A percentile compares a stretch with the other conserved stretches of the same genome.
Conservation (phyloP, 1,140 invertebrate species). For the Magallana angulata region DNA sequence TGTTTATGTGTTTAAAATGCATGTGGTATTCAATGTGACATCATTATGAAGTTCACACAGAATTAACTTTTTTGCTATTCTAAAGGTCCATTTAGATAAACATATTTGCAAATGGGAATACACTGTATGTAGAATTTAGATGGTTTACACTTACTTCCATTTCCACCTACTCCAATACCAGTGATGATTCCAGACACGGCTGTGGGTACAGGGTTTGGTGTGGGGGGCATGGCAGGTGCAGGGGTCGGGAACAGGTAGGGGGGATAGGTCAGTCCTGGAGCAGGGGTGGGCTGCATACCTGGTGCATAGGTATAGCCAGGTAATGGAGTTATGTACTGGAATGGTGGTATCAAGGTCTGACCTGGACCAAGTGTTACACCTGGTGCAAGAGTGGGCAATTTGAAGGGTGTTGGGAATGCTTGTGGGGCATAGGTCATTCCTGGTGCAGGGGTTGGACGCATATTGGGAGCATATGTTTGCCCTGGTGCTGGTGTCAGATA, state of each 20-base stretch:
- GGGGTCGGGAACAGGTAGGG: constrained; percentile 44
- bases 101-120: too few species aligned
- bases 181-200: constrained; percentile 58
- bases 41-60: not conserved
- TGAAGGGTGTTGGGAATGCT: constrained; percentile 40
- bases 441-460: constrained; percentile 51
- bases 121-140: too few species aligned
- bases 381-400: constrained; percentile 39
- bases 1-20: not conserved
- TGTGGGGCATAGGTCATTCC: constrained; percentile 50
- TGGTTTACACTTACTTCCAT: constrained; percentile 50
- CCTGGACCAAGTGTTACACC: constrained; percentile 30
- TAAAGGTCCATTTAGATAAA: too few species aligned
- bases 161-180: constrained; percentile 56
- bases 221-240: not conserved
- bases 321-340: constrained; percentile 41
- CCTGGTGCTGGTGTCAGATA: constrained; percentile 43
- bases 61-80: too few species aligned
- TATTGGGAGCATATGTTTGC: constrained; percentile 38
- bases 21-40: not conserved
- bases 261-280: constrained; percentile 45
- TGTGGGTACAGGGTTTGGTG: constrained; percentile 55
- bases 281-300: constrained; percentile 36
- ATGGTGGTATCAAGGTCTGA: constrained; percentile 27
- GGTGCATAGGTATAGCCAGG: constrained; percentile 50